Conservation (phyloP, 2,888 invertebrate species). For the Rhagonycha fulva region DNA sequence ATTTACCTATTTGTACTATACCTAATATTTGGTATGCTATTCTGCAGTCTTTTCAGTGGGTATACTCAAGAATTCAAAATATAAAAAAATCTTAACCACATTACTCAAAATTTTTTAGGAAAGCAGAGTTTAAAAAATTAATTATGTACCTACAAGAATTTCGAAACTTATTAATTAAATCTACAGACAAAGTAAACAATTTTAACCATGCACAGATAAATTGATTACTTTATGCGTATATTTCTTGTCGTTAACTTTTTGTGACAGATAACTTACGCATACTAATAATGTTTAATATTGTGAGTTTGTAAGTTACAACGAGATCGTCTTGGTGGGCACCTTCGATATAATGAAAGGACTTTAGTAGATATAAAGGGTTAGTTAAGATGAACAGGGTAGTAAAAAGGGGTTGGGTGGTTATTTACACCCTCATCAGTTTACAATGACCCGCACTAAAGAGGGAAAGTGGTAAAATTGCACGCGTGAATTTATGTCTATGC, state of each 20-base stretch:
- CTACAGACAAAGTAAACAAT: background rate
- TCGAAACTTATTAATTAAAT: background rate
- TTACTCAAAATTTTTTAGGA: background rate
- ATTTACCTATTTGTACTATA: too few species aligned
- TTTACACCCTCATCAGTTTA: conserved; percentile 72
- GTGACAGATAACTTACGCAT: conserved; percentile 2
- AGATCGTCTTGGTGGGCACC: conserved; percentile 41
- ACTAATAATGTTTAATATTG: conserved; percentile 26
- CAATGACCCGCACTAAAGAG: conserved; percentile 59
- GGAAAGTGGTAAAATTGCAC: conserved; percentile 39
- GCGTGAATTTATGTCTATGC: conserved; percentile 47
- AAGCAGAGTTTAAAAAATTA: background rate
- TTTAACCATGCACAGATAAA: background rate
- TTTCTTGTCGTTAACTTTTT: conserved; percentile 1
- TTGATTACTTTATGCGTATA: conserved; percentile 1
- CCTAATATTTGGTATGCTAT: too few species aligned
- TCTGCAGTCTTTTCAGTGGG: too few species aligned
- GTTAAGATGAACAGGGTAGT: conserved; percentile 49
- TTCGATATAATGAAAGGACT: conserved; percentile 53
- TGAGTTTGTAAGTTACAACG: conserved; percentile 24
- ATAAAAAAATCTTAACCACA: background rate
- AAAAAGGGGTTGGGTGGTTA: conserved; percentile 55
- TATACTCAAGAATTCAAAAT: too few species aligned
- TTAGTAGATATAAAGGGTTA: conserved; percentile 50
- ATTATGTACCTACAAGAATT: background rate